Evolutionary conservation across 2,113 vertebrate genomes (phyloP), one percentile per base, ranked within the genome.

Genomic region (Alligator mississippiensis): DNA sequence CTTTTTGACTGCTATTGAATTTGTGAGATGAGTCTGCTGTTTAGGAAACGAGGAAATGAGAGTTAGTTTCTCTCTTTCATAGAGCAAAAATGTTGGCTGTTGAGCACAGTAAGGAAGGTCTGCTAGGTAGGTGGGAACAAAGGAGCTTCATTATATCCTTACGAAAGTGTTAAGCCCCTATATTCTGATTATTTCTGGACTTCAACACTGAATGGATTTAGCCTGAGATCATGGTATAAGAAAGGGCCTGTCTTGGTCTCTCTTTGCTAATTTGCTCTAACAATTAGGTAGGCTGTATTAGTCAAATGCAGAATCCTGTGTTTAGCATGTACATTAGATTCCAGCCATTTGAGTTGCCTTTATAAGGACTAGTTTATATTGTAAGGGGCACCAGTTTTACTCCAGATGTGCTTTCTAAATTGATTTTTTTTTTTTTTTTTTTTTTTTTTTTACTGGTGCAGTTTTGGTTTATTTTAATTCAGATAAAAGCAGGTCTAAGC

Each of bases 21-120:
- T 75, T 60, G 64, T 79, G 94, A 92, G 22, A 93, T 97, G 95
- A 94, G 95, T 95, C 94, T 95, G 92, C 94, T 96, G 6, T 96
- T 97, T 88, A 90, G 64, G 28, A 68, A 54, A 72, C 76, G 47
- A 79, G 28, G 47, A 11, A 70, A 76, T 77, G 84, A 91, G 84
- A 77, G 82, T 78, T 54, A 34, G 3, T 76, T 57, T 28, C 55
- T 60, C 68, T 38, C 72, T 76, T 82, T 92, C 78, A 70, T 90
- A 88, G 28, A 76, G 57, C 61, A 90, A 91, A 55, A 15, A 30
- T 59, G n/a, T 81, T 18, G 54, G 75, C 28, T 70, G 12, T 28
- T 15, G 66, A 84, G 63, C 74, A 16, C 11, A 59, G 84, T 93
- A 28, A 77, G 12, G 28, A 70, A 58, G 54, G 64, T 12, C 28